phyloP scores from a whole-genome alignment of 2,888 invertebrate species.

The Yponomeuta malinellus region DNA sequence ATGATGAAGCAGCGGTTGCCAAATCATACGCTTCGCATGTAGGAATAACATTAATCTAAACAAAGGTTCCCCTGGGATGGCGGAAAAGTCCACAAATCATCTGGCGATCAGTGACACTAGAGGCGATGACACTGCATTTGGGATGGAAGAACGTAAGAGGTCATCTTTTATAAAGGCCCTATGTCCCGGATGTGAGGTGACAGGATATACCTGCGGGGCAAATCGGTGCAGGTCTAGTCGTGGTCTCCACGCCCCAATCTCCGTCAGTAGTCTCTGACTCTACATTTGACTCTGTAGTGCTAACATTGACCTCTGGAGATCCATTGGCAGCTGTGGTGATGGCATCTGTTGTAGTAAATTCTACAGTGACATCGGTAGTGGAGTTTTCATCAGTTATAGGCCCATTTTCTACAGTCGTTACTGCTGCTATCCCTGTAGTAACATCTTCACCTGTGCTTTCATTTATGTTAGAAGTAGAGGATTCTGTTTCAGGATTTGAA shows the following conservation, averaged over 20 bases:
- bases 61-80: too few relatives aligned
- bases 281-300: neutral
- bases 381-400: neutral
- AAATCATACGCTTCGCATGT: too few relatives aligned
- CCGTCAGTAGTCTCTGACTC: neutral
- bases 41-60: too few relatives aligned
- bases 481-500: neutral
- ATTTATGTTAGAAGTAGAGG: neutral
- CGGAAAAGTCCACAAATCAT: too few relatives aligned
- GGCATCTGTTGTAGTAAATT: neutral
- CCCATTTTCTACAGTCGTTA: neutral
- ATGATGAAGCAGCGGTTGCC: too few relatives aligned
- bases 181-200: too few relatives aligned
- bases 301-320: neutral
- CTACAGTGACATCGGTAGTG: neutral
- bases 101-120: too few relatives aligned
- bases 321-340: neutral
- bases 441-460: neutral
- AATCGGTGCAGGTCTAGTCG: slow-evolving; percentile 8
- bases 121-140: too few relatives aligned
- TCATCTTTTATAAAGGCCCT: too few relatives aligned
- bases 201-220: slow-evolving; percentile 12
- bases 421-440: neutral
- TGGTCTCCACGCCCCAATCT: neutral
- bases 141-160: too few relatives aligned